Evolutionary conservation across 2,113 vertebrate species (phyloP).

Genomic region (Charina bottae): DNA sequence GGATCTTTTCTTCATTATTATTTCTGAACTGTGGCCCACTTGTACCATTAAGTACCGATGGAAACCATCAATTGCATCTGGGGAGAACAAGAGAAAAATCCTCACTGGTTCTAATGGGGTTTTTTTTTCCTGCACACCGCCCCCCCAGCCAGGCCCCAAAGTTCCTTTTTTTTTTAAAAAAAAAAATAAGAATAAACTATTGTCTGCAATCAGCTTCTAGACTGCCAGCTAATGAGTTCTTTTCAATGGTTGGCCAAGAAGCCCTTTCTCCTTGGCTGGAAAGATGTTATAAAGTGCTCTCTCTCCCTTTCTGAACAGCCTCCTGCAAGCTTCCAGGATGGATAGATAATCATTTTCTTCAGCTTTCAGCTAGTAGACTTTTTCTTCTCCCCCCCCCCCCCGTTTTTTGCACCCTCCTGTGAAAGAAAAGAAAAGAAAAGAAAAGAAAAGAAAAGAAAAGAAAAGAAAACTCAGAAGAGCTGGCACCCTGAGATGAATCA

Average conservation of each 20-base stretch:
- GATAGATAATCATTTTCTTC: neutral
- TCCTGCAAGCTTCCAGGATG: accelerated
- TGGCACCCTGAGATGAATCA: neutral
- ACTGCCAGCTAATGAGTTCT: constrained; percentile 4
- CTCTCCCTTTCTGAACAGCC: neutral
- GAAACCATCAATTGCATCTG: neutral
- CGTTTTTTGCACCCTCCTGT: neutral
- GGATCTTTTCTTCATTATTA: neutral
- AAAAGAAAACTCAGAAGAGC: neutral
- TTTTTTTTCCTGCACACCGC: neutral
- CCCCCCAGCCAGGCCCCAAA: neutral
- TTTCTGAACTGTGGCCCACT: constrained; percentile 10
- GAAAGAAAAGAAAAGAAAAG: too few species aligned
- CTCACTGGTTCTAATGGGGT: neutral
- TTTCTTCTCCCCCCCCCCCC: neutral
- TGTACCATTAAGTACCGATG: neutral
- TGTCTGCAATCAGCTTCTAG: neutral
- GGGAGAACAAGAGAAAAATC: accelerated
- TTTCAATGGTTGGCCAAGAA: neutral
- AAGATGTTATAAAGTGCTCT: neutral
- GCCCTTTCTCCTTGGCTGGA: neutral
- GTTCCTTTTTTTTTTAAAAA: neutral
- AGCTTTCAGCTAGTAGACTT: neutral
- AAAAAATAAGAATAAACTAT: neutral
- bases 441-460: too few species aligned